phyloP scores from a whole-genome alignment of 2,113 vertebrate genomes.

The Axis porcinus region DNA sequence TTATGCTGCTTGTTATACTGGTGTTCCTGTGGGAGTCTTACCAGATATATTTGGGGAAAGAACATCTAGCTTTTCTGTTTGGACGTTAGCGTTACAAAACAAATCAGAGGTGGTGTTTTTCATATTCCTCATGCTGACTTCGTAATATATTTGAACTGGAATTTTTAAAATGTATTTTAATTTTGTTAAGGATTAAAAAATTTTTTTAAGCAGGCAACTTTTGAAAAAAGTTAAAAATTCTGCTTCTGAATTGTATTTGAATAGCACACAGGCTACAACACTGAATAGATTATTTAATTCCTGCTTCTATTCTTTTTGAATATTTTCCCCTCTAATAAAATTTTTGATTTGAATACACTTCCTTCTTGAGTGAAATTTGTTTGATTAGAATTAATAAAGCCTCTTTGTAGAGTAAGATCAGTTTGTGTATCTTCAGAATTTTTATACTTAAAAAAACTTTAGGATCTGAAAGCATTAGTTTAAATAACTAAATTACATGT shows the following conservation, averaged over 20 bases:
- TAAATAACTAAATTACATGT: not conserved
- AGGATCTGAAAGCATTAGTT: not conserved
- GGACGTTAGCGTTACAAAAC: not conserved
- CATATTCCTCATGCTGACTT: not conserved
- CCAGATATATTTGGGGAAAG: not conserved
- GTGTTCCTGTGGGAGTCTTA: conserved; percentile 8
- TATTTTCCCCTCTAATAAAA: conserved; percentile 45
- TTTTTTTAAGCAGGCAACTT: not conserved
- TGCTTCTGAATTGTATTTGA: conserved; percentile 29
- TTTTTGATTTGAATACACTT: conserved; percentile 30
- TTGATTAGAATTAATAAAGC: conserved; percentile 39
- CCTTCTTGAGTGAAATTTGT: conserved; percentile 57
- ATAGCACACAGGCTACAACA: not conserved
- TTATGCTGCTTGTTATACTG: not conserved
- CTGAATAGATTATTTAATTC: not conserved
- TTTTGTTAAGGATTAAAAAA: not conserved
- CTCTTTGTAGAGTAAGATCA: not conserved
- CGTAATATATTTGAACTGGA: not conserved
- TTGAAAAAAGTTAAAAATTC: conserved; percentile 35
- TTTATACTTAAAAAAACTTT: not conserved
- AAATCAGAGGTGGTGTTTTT: not conserved
- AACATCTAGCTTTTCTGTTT: not conserved
- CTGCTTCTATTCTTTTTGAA: conserved; percentile 24
- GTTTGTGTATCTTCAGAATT: conserved; percentile 32
- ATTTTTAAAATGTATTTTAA: conserved; percentile 3